phyloP scores from a whole-genome alignment of 2,113 vertebrate species.

The Nicator chloris region DNA sequence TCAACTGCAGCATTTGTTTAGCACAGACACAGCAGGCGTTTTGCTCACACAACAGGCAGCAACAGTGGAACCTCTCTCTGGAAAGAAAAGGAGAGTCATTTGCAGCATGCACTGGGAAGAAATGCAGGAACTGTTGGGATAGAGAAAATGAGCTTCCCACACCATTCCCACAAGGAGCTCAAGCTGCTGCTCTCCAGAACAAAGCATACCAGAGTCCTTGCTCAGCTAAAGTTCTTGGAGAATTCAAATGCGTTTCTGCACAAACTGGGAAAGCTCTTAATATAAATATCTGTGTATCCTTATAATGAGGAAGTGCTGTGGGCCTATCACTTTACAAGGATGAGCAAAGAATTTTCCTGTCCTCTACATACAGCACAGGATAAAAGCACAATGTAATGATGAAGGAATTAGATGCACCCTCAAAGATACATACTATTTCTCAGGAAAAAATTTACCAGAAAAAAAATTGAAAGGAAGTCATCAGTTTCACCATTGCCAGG shows the following conservation, averaged over 20 bases:
- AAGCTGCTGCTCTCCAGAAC: neutral
- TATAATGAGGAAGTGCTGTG: neutral
- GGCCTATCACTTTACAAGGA: neutral
- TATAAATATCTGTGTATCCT: neutral
- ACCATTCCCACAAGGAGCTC: neutral
- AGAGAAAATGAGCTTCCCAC: neutral
- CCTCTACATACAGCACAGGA: neutral
- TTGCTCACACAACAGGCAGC: neutral
- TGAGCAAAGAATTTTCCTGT: neutral
- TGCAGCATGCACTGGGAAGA: neutral
- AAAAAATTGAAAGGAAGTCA: neutral
- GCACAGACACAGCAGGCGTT: neutral
- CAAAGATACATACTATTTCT: neutral
- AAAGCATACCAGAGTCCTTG: neutral
- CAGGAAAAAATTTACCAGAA: neutral
- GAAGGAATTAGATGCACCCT: neutral
- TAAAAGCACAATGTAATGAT: neutral
- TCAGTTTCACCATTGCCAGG: neutral
- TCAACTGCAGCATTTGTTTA: rapidly evolving
- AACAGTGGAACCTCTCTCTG: neutral
- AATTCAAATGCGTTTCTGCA: neutral
- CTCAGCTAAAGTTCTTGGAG: neutral
- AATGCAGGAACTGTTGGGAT: neutral
- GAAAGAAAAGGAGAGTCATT: neutral
- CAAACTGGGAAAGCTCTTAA: neutral